These are phyloP conservation scores for Tokudaia tokunoshimensis DNA, from an alignment of 2,797 vertebrate species.

Conservation along the genomic window DNA sequence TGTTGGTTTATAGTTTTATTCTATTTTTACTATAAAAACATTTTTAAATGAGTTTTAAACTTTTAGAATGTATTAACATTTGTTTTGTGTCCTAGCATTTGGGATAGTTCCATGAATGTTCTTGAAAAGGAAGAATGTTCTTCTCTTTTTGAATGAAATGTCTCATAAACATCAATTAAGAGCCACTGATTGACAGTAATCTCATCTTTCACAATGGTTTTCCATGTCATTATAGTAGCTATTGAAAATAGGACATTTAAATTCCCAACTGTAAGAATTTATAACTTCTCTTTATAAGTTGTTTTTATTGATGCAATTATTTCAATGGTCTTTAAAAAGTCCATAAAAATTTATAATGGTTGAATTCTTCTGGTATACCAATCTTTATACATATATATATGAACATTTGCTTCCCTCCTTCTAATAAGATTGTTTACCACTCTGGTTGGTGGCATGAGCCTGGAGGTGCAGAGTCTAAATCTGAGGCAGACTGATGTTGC, in stretches of 20 bases:
- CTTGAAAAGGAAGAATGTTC: background rate
- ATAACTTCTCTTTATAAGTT: background rate
- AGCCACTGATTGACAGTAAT: background rate
- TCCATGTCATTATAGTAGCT: background rate
- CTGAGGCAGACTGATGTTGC: background rate
- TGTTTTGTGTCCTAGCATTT: background rate
- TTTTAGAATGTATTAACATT: background rate
- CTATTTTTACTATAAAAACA: background rate
- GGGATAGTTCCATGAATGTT: background rate
- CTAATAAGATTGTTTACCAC: background rate
- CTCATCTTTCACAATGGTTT: background rate
- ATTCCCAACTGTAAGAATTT: background rate
- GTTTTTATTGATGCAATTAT: background rate
- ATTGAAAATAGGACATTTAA: background rate
- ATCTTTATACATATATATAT: background rate
- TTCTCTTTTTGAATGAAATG: background rate
- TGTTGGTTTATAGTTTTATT: conserved; percentile 14
- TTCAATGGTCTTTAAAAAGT: background rate
- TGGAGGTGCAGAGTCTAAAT: background rate
- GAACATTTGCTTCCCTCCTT: background rate
- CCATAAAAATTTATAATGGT: background rate
- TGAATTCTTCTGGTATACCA: background rate
- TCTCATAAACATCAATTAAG: background rate
- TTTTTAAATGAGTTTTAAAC: background rate
- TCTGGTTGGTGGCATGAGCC: background rate